Percentiles rank a stretch among this genome's conserved stretches.
phyloP scores from a whole-genome alignment of 2,113 vertebrate genomes.

The Mesoclemmys tuberculata region DNA sequence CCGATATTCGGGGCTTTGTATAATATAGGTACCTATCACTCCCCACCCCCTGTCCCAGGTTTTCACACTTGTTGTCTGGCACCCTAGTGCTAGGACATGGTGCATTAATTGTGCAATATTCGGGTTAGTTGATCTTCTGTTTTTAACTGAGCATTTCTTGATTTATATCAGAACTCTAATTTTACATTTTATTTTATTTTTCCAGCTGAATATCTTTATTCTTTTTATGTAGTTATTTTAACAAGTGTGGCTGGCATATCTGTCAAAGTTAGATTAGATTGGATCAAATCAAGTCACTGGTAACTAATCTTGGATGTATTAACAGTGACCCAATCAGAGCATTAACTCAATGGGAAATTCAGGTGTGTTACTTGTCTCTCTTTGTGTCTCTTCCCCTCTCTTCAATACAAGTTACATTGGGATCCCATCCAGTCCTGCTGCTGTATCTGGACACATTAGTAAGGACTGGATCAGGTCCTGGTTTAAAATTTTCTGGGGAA shows the following conservation, averaged over 20 bases:
- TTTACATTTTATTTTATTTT: not conserved
- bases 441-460: not conserved
- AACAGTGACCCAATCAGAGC: slow-evolving; percentile 10
- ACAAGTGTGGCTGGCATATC: not conserved
- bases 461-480: not conserved
- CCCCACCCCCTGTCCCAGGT: too few species aligned
- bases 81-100: not conserved
- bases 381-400: not conserved
- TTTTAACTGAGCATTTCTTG: not conserved
- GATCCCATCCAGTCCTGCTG: not conserved
- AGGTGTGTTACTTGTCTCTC: not conserved
- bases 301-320: not conserved
- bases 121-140: not conserved
- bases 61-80: too few species aligned
- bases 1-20: too few species aligned
- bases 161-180: not conserved
- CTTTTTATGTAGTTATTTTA: not conserved
- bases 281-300: slow-evolving; percentile 9
- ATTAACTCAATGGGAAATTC: not conserved
- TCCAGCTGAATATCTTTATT: not conserved
- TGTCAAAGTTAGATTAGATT: not conserved
- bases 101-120: not conserved
- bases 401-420: not conserved
- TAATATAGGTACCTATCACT: too few species aligned
- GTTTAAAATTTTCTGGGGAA: not conserved